Evolutionary conservation across 2,113 vertebrate species (phyloP), one percentile per base, ranked within the genome.

Genomic region (Colossoma macropomum): DNA sequence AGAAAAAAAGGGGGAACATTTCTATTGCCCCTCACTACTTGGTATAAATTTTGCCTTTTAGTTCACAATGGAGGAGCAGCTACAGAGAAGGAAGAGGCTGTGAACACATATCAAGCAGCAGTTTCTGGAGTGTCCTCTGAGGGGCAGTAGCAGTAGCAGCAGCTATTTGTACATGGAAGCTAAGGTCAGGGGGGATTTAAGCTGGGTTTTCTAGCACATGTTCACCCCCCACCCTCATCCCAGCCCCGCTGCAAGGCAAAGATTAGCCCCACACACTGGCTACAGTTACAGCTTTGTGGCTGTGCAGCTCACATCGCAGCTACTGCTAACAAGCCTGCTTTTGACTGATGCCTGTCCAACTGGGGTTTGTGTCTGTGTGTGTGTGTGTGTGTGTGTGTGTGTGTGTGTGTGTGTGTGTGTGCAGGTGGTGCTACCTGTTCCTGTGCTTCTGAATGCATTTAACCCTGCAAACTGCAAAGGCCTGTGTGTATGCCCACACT

Each of bases 111-210:
- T 54, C 59, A 62, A 62, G 45, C 30, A 69, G 52, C 11, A 17
- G 5, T 69, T 69, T 56, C 74, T 60, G 74, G 34, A 89, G 73
- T 82, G 79, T 63, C 90, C 91, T 92, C 88, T 89, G 68, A 87
- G 87, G 88, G 90, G 88, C 90, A 88, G 89, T 90, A 90, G 86
- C 90, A 72, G 71, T 85, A 91, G 90, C 87, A 85, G 79, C 56
- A 77, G 86, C 80, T 73, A 38, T 87, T 83, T 76, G 84, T 89
- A 89, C 86, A 84, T 79, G 85, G 74, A 76, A 84, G 88, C 85
- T 89, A 92, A 92, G 91, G 92, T 93, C 93, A 92, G 90, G 85
- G 69, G 88, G 89, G 91, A 92, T 93, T 92, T 81, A 90, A 89
- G 89, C 86, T 89, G 88, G 75, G 90, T 89, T 91, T 86, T 84